Base-by-base conservation (phyloP, 2,113 vertebrate species). In the Circaetus gallicus region DNA sequence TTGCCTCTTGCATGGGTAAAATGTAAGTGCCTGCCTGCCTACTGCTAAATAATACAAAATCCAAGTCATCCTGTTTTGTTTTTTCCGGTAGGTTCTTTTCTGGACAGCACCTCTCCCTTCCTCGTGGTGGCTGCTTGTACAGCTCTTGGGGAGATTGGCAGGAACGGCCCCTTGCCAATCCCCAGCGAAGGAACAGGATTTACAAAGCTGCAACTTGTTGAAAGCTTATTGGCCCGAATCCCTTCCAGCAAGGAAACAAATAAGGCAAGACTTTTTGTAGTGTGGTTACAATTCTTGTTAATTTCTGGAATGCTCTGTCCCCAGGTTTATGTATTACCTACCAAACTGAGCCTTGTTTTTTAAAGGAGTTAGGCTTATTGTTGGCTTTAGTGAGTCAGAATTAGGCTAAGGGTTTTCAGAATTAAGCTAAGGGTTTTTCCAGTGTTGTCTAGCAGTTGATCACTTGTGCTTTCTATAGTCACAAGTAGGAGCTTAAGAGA, bases 211-310 rank as follows among this genome's bases (percentile, higher is more conserved):
- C 98, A 98, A 32, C 97, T 98, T 59, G 99, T 99, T 89, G 99
- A 99, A 96, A 99, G 98, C 89, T 98, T 99, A 89, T 95, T 99
- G 53, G 98, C 98, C 34, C 98, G 99, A 92, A 99, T 99, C 89
- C 98, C 99, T 34, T 99, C 99, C 50, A 99, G 99, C 97, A 99
- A 99, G 96, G 99, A 99, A 97, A 99, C 98, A 91, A 98, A 99
- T 78, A 99, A 99, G 99, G 99, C 93, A 98, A 97, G 97, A 88
- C 70, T 84, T 61, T 86, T 61, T 86, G 2, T 71, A 36, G 25
- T 32, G 49, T 66, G 82, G 13, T 43, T 71, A 29, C 2, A 49
- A 86, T 49, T 55, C 15, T 73, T 55, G 7, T 82, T 88, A 2
- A 26, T 83, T 96, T 91, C 16, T 76, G 53, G 40, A 49, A 22